A percentile compares a stretch with the other conserved stretches of the same genome.
These are phyloP conservation scores for Megastigmus dorsalis DNA, from an alignment of 2,888 invertebrate species.

Conservation along the genomic window DNA sequence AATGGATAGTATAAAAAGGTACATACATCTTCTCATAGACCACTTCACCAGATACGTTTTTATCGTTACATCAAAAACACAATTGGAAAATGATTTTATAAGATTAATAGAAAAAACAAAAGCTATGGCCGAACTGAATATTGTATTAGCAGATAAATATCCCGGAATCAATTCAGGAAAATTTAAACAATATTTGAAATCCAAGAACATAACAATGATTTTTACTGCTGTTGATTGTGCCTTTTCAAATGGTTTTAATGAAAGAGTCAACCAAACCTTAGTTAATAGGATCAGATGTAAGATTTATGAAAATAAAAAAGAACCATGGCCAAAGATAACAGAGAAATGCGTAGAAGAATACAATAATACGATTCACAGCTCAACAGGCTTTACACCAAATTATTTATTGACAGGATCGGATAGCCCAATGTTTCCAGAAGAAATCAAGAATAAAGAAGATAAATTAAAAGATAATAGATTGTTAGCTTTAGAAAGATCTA, in stretches of 20 bases:
- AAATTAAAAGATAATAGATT: slow-evolving; percentile 56
- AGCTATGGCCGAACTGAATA: slow-evolving; percentile 46
- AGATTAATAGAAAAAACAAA: slow-evolving; percentile 52
- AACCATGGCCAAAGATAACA: slow-evolving; percentile 60
- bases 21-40: too few species aligned
- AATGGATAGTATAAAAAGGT: too few species aligned
- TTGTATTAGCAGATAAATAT: slow-evolving; percentile 60
- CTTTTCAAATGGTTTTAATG: slow-evolving; percentile 57
- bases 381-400: slow-evolving; percentile 58
- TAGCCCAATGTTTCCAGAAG: slow-evolving; percentile 47
- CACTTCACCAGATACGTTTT: too few species aligned
- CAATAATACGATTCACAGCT: slow-evolving; percentile 60
- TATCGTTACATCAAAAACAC: too few species aligned
- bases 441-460: slow-evolving; percentile 53
- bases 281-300: too few species aligned
- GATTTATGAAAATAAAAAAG: too few species aligned
- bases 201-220: slow-evolving; percentile 57
- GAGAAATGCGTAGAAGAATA: slow-evolving; percentile 59
- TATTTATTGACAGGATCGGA: slow-evolving; percentile 59
- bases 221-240: slow-evolving; percentile 51
- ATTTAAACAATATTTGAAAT: slow-evolving; percentile 49
- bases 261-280: slow-evolving; percentile 54
- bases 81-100: slow-evolving; percentile 60
- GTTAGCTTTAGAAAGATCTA: slow-evolving; percentile 56
- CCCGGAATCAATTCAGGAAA: slow-evolving; percentile 57